Evolutionary conservation across 2,888 invertebrate species (phyloP).

Genomic region (Nasonia oneida): DNA sequence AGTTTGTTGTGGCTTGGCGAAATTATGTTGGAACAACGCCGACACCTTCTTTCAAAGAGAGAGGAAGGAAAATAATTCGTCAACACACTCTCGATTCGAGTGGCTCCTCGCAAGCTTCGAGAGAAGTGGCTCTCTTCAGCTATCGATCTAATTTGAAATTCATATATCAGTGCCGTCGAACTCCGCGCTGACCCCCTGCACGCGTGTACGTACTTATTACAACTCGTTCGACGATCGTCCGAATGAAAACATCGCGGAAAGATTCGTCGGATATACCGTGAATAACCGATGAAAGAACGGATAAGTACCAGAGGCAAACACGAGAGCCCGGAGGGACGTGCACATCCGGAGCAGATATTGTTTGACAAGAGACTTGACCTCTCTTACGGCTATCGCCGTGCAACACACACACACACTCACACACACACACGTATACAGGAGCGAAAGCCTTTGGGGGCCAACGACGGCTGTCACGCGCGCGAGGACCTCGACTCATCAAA

Average conservation of each 20-base stretch:
- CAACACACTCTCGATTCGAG: constrained; percentile 2
- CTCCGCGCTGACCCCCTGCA: constrained; percentile 16
- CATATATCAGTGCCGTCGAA: constrained; percentile 22
- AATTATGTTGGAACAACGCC: constrained; percentile 16
- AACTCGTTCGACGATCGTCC: neutral
- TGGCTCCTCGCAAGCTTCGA: neutral
- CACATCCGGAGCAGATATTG: neutral
- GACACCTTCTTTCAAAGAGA: neutral
- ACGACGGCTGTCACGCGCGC: constrained; percentile 2
- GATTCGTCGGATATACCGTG: neutral
- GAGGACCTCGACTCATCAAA: constrained; percentile 68
- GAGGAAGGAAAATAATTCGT: neutral
- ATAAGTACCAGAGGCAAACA: constrained; percentile 1
- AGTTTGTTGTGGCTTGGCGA: neutral
- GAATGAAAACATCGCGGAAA: neutral
- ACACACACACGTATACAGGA: no score
- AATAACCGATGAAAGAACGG: neutral
- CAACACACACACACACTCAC: neutral
- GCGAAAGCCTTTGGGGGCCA: neutral
- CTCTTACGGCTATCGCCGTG: neutral
- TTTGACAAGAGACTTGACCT: constrained; percentile 16
- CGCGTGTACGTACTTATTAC: no score
- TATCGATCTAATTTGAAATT: constrained; percentile 61
- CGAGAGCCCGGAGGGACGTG: neutral
- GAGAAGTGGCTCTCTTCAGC: constrained; percentile 38